These are phyloP conservation scores for Abrostola triplasia DNA, from an alignment of 2,888 invertebrate genomes.

Conservation along the genomic window DNA sequence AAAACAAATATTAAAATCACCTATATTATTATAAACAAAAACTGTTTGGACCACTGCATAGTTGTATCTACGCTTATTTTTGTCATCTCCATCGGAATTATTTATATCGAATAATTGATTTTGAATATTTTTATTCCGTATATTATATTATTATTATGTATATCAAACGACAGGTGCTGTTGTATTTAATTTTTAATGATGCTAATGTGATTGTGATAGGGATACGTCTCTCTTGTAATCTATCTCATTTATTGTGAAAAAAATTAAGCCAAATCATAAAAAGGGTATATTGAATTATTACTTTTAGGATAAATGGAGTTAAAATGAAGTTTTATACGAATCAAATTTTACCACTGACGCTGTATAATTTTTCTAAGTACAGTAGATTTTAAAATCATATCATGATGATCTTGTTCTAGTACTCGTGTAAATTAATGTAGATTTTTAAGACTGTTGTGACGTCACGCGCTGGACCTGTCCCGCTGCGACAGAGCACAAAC, in stretches of 20 bases:
- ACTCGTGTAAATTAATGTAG: constrained; percentile 75
- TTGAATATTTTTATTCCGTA: constrained; percentile 78
- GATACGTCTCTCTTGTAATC: constrained; percentile 81
- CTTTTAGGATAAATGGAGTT: constrained; percentile 83
- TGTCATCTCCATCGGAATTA: constrained; percentile 72
- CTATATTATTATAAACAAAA: constrained; percentile 62
- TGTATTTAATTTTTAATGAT: constrained; percentile 84
- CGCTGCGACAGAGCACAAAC: constrained; percentile 61
- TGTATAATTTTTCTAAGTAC: constrained; percentile 85
- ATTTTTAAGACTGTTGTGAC: constrained; percentile 64
- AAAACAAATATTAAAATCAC: constrained; percentile 59
- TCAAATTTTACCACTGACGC: constrained; percentile 82
- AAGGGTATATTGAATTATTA: constrained; percentile 86
- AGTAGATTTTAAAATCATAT: constrained; percentile 83
- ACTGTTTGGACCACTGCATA: constrained; percentile 80
- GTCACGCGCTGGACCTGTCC: constrained; percentile 55
- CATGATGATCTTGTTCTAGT: constrained; percentile 75
- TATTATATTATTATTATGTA: constrained; percentile 75
- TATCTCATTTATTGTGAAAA: constrained; percentile 77
- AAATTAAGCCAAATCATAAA: constrained; percentile 85
- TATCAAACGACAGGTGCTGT: constrained; percentile 86
- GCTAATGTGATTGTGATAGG: constrained; percentile 82
- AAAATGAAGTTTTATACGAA: constrained; percentile 84
- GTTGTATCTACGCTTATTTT: constrained; percentile 79
- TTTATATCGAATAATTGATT: constrained; percentile 76